phyloP scores from a whole-genome alignment of 2,888 invertebrate genomes.

The Geotrupes spiniger region DNA sequence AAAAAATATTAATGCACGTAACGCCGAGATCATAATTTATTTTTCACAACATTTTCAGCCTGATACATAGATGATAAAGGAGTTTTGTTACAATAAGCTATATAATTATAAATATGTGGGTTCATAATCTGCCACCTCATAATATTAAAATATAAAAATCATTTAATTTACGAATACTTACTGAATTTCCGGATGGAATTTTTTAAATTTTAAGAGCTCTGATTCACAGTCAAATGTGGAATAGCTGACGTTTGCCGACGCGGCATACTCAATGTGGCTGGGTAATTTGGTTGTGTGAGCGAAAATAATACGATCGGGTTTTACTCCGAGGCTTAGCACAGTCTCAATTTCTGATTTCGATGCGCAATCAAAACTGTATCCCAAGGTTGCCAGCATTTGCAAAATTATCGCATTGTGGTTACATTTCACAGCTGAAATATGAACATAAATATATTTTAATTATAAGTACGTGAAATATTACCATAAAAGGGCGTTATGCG shows the following conservation, averaged over 20 bases:
- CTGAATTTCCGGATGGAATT: constrained; percentile 4
- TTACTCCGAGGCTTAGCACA: background rate
- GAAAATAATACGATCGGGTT: constrained; percentile 10
- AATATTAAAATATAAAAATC: too few relatives aligned
- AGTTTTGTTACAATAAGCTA: too few relatives aligned
- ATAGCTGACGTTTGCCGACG: constrained; percentile 1
- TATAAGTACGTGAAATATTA: background rate
- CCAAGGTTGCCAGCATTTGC: constrained; percentile 2
- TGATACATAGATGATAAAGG: too few relatives aligned
- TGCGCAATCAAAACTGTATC: constrained; percentile 10
- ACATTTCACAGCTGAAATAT: constrained; percentile 10
- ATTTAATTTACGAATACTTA: background rate
- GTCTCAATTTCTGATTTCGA: constrained; percentile 10
- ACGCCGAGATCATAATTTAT: too few relatives aligned
- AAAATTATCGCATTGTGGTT: constrained; percentile 11
- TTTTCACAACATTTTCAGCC: too few relatives aligned
- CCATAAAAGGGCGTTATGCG: constrained; percentile 12
- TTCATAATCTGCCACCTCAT: too few relatives aligned
- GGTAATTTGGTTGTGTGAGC: constrained; percentile 9
- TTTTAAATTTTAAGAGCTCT: constrained; percentile 19
- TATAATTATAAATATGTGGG: too few relatives aligned
- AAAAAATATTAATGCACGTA: too few relatives aligned
- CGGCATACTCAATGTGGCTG: constrained; percentile 8
- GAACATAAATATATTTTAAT: background rate
- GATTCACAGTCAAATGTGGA: constrained; percentile 9